Evolutionary conservation across 2,888 invertebrate species (phyloP), one percentile per base, ranked within the genome.

Genomic region (Eremobia ochroleuca): DNA sequence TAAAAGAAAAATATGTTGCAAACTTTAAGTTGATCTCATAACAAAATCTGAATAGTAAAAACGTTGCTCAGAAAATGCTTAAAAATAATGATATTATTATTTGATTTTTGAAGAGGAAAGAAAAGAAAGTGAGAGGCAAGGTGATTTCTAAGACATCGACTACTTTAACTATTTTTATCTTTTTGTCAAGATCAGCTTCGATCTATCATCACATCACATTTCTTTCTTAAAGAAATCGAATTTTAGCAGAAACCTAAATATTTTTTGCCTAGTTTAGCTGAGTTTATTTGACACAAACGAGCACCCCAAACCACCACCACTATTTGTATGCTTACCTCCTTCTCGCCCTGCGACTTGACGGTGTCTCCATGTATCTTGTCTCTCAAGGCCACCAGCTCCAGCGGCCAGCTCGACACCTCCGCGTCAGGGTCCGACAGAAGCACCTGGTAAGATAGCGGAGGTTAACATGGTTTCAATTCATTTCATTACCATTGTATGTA

Each of bases 371-470:
- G 97, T 83, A 98, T 98, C 95, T 97, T 98, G 94, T 98, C 98
- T 28, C 98, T 96, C 59, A 98, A 94, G 85, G 98, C 97, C 72
- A 98, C 97, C 86, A 98, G 96, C 94, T 98, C 98, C 80, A 97
- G 94, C 61, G 98, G 98, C 98, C 98, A 98, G 90, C 97, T 97
- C 75, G 98, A 97, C 93, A 98, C 97, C 91, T 98, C 98, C 73
- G 97, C 97, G 82, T 97, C 97, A 40, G 98, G 98, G 90, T 97
- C 97, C 13, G 97, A 97, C 85, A 98, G 97, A 90, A 98, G 95
- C 91, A 98, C 97, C 98, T 98, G 94, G 4, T 25, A 65, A 59
- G 34, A 75, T 25, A 9, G 28, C 4, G 0, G 25, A 25, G 11
- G 18, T 78, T 9, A 59, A 55, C 28, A 37, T 18, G 4, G 62